Conservation (phyloP, 1,140 invertebrate genomes). For the Drosophila bifasciata region DNA sequence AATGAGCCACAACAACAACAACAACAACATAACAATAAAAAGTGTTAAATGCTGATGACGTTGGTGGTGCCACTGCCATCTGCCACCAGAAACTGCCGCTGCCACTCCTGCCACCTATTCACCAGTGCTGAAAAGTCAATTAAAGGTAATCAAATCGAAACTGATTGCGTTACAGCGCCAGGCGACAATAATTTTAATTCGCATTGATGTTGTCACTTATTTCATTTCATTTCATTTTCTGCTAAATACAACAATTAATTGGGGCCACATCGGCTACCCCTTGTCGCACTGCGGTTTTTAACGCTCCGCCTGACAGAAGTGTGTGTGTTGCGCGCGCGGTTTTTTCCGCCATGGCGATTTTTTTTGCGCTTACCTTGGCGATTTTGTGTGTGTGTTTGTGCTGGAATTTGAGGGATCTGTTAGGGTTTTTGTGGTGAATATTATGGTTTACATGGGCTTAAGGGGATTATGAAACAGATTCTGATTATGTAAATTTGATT, state of each 20-base stretch:
- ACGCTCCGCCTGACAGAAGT: conserved; percentile 30
- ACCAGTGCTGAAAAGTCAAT: conserved; percentile 77
- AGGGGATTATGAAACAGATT: too few relatives aligned
- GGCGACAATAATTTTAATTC: conserved; percentile 60
- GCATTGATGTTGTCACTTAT: conserved; percentile 52
- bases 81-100: not conserved
- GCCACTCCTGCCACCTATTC: conserved; percentile 43
- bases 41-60: conserved; percentile 70
- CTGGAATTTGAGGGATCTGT: conserved; percentile 21
- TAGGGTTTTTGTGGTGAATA: conserved; percentile 17
- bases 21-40: conserved; percentile 11
- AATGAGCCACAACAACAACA: conserved; percentile 50
- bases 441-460: not conserved
- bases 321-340: conserved; percentile 9
- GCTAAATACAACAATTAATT: conserved; percentile 65
- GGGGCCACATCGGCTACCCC: conserved; percentile 13
- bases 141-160: conserved; percentile 82
- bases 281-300: conserved; percentile 37
- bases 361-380: conserved; percentile 6
- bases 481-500: too few relatives aligned
- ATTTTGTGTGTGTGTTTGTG: conserved; percentile 13
- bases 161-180: conserved; percentile 70
- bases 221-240: conserved; percentile 52
- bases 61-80: conserved; percentile 14
- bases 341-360: conserved; percentile 35